Evolutionary conservation across 1,140 invertebrate species (phyloP).

Genomic region (Apis dorsata): DNA sequence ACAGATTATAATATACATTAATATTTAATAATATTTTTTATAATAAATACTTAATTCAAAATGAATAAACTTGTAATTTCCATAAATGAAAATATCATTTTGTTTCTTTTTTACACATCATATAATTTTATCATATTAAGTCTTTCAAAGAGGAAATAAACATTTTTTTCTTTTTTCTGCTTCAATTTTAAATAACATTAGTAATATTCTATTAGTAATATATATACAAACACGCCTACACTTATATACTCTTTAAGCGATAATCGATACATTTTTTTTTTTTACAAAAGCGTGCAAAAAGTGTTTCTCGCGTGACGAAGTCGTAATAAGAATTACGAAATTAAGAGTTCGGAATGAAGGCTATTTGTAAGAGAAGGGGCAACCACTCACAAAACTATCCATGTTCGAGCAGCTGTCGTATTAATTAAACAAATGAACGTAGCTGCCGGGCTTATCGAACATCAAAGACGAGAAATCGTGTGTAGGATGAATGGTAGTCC

Average conservation of each 20-base stretch:
- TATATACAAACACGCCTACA: too few relatives aligned
- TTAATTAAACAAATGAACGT: conserved; percentile 56
- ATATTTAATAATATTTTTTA: too few relatives aligned
- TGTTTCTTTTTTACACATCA: too few relatives aligned
- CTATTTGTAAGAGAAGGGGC: background rate
- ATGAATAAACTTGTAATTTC: too few relatives aligned
- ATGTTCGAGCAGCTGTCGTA: conserved; percentile 42
- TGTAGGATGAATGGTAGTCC: conserved; percentile 63
- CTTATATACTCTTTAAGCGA: background rate
- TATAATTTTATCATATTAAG: too few relatives aligned
- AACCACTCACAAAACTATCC: background rate
- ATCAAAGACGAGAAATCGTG: conserved; percentile 62
- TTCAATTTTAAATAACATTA: too few relatives aligned
- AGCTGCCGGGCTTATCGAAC: conserved; percentile 49
- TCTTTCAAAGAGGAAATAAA: too few relatives aligned
- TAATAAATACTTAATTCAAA: too few relatives aligned
- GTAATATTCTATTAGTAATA: too few relatives aligned
- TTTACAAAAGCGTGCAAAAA: conserved; percentile 3
- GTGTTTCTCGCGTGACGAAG: background rate
- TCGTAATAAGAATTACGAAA: conserved; percentile 4
- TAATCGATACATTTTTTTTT: background rate
- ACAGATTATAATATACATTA: too few relatives aligned
- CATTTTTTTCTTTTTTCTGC: too few relatives aligned
- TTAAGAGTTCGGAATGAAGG: background rate
- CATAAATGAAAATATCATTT: too few relatives aligned